Base-by-base conservation (phyloP, 2,888 invertebrate genomes). In the Druceiella hillmani region DNA sequence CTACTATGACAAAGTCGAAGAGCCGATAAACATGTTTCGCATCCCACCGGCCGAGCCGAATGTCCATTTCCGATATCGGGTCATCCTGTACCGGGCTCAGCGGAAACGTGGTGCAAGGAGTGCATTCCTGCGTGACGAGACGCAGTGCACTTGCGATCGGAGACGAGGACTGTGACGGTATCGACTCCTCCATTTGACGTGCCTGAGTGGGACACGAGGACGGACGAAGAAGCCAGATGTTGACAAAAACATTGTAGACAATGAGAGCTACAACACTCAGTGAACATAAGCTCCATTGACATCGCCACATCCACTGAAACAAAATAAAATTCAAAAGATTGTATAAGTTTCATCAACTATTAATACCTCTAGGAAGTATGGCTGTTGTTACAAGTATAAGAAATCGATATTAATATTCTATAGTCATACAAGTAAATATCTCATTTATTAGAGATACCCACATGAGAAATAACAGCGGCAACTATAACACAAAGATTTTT, bases 1-100 rank as follows among this genome's bases (percentile, higher is more conserved):
- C 89, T 0, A 81, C 74, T 1, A 81, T 57, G 0, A 80, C 79
- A 52, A 82, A 80, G 57, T 89, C 88, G 58, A 81, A 87, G 49
- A 82, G 73, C 52, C 79, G 81, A 57, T 79, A 87, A 9, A 80
- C 59, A 11, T 80, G 70, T 9, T 78, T 74, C 41, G 76, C 74
- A 49, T 89, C 89, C 84, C 86, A 87, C 46, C 85, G 70, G 2
- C 87, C 86, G 12, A 83, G 66, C 33, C 74, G 70, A 11, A 85
- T 59, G 55, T 87, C 79, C 12, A 87, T 57, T 38, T 70, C 67
- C 6, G 76, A 62, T 35, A 78, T 68, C 1, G 76, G 67, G 37
- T 66, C 65, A 40, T 67, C 66, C 36, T 67, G 71, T n/a, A 58
- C 35, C 0, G 53, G 55, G 24, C 50, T 41, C 44, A 51, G 61